A percentile compares a stretch with the other conserved stretches of the same genome.
Evolutionary conservation across 1,140 invertebrate genomes (phyloP).

Genomic region (Pseudomyrmex flavicornis): DNA sequence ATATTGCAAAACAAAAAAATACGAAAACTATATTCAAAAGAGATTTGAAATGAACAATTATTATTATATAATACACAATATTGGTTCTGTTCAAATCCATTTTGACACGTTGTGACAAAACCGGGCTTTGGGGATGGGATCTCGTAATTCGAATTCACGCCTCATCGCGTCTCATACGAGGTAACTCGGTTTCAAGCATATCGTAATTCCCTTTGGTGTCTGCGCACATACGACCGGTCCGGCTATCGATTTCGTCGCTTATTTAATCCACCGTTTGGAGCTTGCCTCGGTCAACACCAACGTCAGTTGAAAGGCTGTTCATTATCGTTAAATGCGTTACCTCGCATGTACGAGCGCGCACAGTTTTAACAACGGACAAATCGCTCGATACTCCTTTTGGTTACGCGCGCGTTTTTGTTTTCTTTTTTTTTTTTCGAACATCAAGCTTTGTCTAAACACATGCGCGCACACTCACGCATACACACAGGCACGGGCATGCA

Average conservation of each 20-base stretch:
- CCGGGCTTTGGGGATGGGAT: not conserved
- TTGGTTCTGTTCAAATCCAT: conserved; percentile 15
- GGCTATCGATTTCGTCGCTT: conserved; percentile 36
- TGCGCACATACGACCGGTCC: not conserved
- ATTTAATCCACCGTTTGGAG: conserved; percentile 42
- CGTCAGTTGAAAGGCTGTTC: conserved; percentile 2
- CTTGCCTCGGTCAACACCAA: conserved; percentile 14
- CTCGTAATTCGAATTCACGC: conserved; percentile 29
- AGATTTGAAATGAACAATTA: not conserved
- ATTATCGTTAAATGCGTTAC: conserved; percentile 41
- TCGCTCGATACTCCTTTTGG: conserved; percentile 17
- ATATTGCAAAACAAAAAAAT: no score
- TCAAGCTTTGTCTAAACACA: not conserved
- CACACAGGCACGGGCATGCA: not conserved
- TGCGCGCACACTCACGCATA: not conserved
- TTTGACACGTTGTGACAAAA: not conserved
- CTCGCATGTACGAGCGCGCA: conserved; percentile 10
- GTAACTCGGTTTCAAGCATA: conserved; percentile 37
- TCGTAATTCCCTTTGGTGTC: conserved; percentile 39
- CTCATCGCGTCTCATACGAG: conserved; percentile 23
- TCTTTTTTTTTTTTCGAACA: not conserved
- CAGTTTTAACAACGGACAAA: conserved; percentile 41
- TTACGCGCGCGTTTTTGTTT: conserved; percentile 5
- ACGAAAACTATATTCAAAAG: no score
- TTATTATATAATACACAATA: not conserved